Conservation (phyloP, 2,797 vertebrate genomes). For the Acipenser transmontanus region DNA sequence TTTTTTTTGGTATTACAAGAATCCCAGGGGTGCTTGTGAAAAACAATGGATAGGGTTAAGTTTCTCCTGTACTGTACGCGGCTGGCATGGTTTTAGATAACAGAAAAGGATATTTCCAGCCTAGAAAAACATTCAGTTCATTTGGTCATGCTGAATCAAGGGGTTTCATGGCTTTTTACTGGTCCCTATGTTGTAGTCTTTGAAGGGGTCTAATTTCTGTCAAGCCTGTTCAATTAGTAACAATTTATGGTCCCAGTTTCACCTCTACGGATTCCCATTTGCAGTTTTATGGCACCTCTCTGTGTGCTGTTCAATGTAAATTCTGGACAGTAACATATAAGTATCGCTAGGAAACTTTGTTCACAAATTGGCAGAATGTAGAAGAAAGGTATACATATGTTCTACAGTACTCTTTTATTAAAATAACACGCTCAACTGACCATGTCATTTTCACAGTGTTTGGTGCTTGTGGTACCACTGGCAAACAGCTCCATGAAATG, state of each 20-base stretch:
- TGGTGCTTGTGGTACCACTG: neutral
- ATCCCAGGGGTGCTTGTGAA: neutral
- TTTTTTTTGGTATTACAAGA: conserved; percentile 41
- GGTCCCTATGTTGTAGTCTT: conserved; percentile 21
- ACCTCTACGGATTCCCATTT: conserved; percentile 29
- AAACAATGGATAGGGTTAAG: neutral
- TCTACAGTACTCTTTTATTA: neutral
- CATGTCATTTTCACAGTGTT: neutral
- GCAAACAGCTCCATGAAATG: neutral
- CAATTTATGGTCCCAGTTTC: conserved; percentile 28
- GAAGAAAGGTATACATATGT: neutral
- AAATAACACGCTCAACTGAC: neutral
- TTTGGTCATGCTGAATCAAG: conserved; percentile 28
- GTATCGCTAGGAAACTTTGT: conserved; percentile 5
- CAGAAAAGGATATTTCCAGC: conserved; percentile 20
- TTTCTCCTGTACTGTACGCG: conserved; percentile 28
- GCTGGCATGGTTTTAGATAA: conserved; percentile 15
- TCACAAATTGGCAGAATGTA: conserved; percentile 16
- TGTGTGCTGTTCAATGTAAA: conserved; percentile 1
- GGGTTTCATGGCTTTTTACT: conserved; percentile 23
- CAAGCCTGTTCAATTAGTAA: conserved; percentile 41
- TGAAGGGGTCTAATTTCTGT: conserved; percentile 28
- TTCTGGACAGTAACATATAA: conserved; percentile 3
- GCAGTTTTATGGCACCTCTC: conserved; percentile 22
- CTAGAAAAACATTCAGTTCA: conserved; percentile 38